Evolutionary conservation across 2,888 invertebrate species (phyloP).

Genomic region (Octodonta nipae): DNA sequence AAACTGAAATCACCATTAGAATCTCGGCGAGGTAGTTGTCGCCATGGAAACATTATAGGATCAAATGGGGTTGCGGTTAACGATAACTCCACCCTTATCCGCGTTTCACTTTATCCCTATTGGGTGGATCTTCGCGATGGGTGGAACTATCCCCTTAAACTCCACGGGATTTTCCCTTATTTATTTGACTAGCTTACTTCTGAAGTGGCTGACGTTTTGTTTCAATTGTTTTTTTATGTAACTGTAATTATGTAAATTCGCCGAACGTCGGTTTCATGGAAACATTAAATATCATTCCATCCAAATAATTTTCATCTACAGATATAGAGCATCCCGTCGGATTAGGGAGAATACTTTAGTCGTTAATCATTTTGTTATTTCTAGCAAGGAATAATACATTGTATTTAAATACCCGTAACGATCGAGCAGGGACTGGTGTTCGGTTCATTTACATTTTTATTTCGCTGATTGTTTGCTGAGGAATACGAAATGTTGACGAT

Average conservation of each 20-base stretch:
- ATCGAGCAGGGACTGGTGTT: too few species aligned
- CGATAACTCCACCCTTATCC: constrained; percentile 25
- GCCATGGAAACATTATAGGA: constrained; percentile 29
- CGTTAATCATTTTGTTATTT: too few species aligned
- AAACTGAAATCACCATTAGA: constrained; percentile 29
- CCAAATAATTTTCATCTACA: too few species aligned
- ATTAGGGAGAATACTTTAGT: too few species aligned
- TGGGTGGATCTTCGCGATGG: constrained; percentile 26
- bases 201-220: constrained; percentile 35
- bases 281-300: too few species aligned
- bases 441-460: too few species aligned
- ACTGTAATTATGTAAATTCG: constrained; percentile 34
- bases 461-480: too few species aligned
- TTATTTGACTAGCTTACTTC: constrained; percentile 33
- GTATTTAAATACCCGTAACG: too few species aligned
- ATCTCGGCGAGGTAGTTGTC: constrained; percentile 30
- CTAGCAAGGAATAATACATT: too few species aligned
- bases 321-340: too few species aligned
- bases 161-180: constrained; percentile 20
- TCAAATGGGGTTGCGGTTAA: constrained; percentile 26
- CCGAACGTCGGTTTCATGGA: too few species aligned
- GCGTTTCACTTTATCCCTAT: constrained; percentile 12
- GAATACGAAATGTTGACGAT: too few species aligned
- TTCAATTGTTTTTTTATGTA: constrained; percentile 32
- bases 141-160: constrained; percentile 21